These are phyloP conservation scores for Megalops atlanticus DNA, from an alignment of 2,113 vertebrate genomes.

Conservation along the genomic window DNA sequence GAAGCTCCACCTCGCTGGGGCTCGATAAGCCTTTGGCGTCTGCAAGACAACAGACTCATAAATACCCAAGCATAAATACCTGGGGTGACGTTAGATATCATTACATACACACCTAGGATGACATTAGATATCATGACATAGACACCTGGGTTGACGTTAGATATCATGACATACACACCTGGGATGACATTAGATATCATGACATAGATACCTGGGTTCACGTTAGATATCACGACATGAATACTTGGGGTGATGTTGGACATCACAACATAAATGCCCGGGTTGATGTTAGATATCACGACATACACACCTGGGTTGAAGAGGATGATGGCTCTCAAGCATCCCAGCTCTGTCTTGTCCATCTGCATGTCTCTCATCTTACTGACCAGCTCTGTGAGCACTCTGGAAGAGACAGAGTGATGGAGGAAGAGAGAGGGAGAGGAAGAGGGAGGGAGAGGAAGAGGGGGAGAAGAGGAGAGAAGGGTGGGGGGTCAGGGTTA, in stretches of 20 bases:
- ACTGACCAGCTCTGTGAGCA: constrained; percentile 77
- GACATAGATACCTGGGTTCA: background rate
- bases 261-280: background rate
- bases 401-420: constrained; percentile 52
- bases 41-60: constrained; percentile 41
- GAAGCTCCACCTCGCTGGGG: constrained; percentile 85
- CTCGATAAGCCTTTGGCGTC: constrained; percentile 88
- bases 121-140: background rate
- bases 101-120: background rate
- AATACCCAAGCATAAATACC: background rate
- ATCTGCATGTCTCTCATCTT: constrained; percentile 85
- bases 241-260: background rate
- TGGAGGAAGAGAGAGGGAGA: constrained; percentile 14
- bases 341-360: constrained; percentile 82
- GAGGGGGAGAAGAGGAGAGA: background rate
- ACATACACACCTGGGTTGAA: constrained; percentile 84
- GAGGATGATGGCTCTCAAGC: constrained; percentile 89
- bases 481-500: background rate
- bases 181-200: constrained; percentile 71
- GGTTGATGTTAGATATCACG: background rate
- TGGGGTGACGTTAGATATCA: background rate
- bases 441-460: background rate
- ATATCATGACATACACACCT: constrained; percentile 59
- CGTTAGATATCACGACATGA: background rate
- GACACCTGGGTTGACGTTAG: background rate